Evolutionary conservation across 2,113 vertebrate species (phyloP).

Genomic region (Pycnonotus jocosus): DNA sequence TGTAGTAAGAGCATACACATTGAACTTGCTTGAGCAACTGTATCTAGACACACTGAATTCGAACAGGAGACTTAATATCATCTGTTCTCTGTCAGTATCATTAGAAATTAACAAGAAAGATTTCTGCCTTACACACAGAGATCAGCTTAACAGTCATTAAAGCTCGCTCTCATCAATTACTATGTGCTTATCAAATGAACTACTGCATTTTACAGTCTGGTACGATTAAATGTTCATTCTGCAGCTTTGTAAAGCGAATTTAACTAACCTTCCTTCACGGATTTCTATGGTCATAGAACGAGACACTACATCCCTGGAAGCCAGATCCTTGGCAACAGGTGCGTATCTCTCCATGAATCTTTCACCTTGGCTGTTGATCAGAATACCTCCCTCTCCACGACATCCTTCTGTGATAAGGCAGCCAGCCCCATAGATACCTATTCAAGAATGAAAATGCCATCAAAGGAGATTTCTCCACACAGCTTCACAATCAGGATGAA

Average conservation of each 20-base stretch:
- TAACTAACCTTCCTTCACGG: constrained; percentile 89
- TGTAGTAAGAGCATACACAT: not conserved
- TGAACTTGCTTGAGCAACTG: not conserved
- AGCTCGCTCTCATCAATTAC: not conserved
- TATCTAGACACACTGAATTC: not conserved
- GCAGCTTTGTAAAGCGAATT: not conserved
- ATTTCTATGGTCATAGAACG: constrained; percentile 98
- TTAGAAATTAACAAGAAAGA: not conserved
- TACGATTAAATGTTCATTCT: not conserved
- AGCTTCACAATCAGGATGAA: not conserved
- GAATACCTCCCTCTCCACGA: constrained; percentile 95
- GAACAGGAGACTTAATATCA: not conserved
- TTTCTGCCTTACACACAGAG: not conserved
- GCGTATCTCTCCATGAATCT: constrained; percentile 98
- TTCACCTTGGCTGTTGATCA: constrained; percentile 95
- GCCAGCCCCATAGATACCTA: constrained; percentile 96
- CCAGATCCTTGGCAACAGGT: constrained; percentile 95
- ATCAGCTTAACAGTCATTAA: not conserved
- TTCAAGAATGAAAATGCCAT: not conserved
- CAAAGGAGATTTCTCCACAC: not conserved
- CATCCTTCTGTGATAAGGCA: constrained; percentile 98
- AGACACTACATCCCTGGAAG: constrained; percentile 93
- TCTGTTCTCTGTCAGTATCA: not conserved
- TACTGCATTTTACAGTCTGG: not conserved
- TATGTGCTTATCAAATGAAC: not conserved